Base-by-base conservation (phyloP, 2,888 invertebrate species). In the Apodemia duryi region DNA sequence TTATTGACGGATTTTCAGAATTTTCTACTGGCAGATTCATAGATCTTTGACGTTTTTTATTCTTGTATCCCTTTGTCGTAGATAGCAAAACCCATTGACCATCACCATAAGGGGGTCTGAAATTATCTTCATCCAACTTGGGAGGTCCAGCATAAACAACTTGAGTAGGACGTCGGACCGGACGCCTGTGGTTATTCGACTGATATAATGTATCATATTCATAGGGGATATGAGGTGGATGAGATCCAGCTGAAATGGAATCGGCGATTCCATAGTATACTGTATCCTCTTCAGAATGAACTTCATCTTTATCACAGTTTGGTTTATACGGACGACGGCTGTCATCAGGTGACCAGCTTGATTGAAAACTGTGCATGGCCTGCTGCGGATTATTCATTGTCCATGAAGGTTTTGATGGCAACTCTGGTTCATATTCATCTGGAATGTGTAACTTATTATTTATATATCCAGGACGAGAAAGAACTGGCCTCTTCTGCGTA, bases 51-150 rank as follows among this genome's bases (percentile, higher is more conserved):
- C 88, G 85, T 70, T 87, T 92, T 71, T 85, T 93, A 65, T 93
- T 92, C 68, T 94, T 93, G 76, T 95, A 96, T 0, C 96, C 96
- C 84, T 95, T 95, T 11, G 96, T 96, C 4, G 96, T 95, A 0
- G 96, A 96, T 7, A 96, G 82, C 2, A 96, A 84, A 2, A 96
- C 94, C 96, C 96, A 96, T 73, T 96, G 95, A 0, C 96, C 96
- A 68, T 96, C 95, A 1, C 95, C 95, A 68, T 92, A 91, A 0
- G 93, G 90, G 0, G 95, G 95, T 78, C 95, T 93, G 2, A 93
- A 91, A 3, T 94, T 93, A 75, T 93, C 93, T 63, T 76, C 82
- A 41, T 91, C 89, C 64, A 80, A 76, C 43, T 86, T 85, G 7
- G 84, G 74, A 49, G 78, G 73, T 43, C 93, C 93, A 29, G 93